A percentile compares a stretch with the other conserved stretches of the same genome.
These are phyloP conservation scores for Autographa pulchrina DNA, from an alignment of 2,888 invertebrate species.

Conservation along the genomic window DNA sequence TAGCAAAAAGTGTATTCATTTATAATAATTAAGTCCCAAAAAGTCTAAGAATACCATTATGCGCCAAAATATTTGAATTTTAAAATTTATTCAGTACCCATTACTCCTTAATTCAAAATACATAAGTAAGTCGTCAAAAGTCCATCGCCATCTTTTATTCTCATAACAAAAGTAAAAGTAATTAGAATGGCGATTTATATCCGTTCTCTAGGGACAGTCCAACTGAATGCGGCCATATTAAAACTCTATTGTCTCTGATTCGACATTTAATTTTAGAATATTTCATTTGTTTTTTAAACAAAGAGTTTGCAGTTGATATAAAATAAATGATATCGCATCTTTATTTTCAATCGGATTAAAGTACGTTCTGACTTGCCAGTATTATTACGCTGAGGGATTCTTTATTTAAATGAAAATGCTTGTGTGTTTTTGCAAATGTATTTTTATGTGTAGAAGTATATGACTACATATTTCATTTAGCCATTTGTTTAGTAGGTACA, in stretches of 20 bases:
- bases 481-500: no score
- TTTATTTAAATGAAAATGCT: background rate
- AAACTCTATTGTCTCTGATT: constrained; percentile 23
- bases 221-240: constrained; percentile 26
- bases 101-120: background rate
- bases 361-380: background rate
- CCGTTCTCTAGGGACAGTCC: constrained; percentile 19
- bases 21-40: no score
- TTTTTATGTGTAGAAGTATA: no score
- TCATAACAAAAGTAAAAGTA: constrained; percentile 25
- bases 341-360: constrained; percentile 4
- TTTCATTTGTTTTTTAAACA: background rate
- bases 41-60: background rate
- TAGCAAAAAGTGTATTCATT: no score
- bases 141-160: constrained; percentile 25
- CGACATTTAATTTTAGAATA: constrained; percentile 14
- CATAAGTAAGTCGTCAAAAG: constrained; percentile 7
- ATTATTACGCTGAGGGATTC: background rate
- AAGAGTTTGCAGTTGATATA: background rate
- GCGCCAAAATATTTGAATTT: background rate
- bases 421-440: no score
- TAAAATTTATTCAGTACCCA: background rate
- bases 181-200: constrained; percentile 34
- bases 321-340: background rate
- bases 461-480: no score